These are phyloP conservation scores for Passer domesticus DNA, from an alignment of 2,113 vertebrate species.

Conservation along the genomic window DNA sequence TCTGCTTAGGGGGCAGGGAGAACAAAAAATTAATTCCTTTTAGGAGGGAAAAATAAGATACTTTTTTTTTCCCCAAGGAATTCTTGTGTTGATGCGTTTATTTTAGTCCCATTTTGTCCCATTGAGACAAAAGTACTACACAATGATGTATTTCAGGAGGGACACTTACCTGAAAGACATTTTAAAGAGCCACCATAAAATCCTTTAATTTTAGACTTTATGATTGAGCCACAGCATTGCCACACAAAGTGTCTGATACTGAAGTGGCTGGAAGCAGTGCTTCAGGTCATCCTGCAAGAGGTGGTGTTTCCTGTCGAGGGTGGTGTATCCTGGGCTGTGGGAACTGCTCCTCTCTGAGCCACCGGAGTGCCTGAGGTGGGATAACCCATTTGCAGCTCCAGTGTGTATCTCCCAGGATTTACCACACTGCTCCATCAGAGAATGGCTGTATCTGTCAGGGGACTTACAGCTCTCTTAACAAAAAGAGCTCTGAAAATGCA, in stretches of 20 bases:
- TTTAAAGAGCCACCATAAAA: not conserved
- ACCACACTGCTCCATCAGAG: not conserved
- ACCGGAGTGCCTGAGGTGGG: not conserved
- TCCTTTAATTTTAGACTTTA: not conserved
- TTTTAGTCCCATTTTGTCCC: not conserved
- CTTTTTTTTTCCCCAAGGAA: not conserved
- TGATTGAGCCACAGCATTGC: not conserved
- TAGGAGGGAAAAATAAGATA: not conserved
- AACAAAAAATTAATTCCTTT: not conserved
- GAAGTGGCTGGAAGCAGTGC: not conserved
- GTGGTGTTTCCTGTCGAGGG: accelerated
- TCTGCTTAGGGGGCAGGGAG: not conserved
- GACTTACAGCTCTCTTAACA: not conserved
- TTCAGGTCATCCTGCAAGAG: not conserved
- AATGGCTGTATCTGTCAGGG: not conserved
- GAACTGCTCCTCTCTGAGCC: accelerated
- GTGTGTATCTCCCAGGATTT: accelerated
- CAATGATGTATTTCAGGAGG: not conserved
- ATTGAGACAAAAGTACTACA: not conserved
- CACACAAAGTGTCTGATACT: not conserved
- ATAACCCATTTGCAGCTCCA: not conserved
- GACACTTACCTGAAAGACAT: not conserved
- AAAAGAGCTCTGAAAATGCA: not conserved
- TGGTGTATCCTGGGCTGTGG: accelerated
- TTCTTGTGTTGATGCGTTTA: not conserved